Conservation (phyloP, 2,888 invertebrate genomes). For the Leptinotarsa rubiginosa region DNA sequence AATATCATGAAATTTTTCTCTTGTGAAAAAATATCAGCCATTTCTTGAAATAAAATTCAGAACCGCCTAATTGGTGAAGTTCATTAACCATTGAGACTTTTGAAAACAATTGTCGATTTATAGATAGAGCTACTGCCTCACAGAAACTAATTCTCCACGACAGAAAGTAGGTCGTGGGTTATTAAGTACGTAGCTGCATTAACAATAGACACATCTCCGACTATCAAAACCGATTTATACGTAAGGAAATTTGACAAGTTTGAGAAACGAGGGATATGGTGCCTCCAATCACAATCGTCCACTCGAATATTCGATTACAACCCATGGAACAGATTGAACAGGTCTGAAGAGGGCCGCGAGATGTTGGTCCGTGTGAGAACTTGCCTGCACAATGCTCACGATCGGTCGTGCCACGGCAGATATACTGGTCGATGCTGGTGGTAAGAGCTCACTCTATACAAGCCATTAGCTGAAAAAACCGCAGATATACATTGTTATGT, state of each 20-base stretch:
- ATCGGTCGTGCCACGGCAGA: conserved; percentile 59
- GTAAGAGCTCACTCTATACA: conserved; percentile 60
- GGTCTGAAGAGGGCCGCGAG: conserved; percentile 50
- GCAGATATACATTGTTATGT: conserved; percentile 49
- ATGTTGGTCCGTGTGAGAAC: conserved; percentile 60
- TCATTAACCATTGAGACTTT: neutral
- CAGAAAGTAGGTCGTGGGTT: conserved; percentile 50
- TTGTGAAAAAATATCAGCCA: too few species aligned
- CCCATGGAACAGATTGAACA: neutral
- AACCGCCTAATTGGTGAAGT: too few species aligned
- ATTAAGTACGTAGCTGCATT: conserved; percentile 53
- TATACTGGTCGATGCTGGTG: conserved; percentile 63
- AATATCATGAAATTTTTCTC: too few species aligned
- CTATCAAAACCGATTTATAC: conserved; percentile 54
- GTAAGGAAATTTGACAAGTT: conserved; percentile 48
- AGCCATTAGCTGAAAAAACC: conserved; percentile 55
- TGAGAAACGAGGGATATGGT: conserved; percentile 57
- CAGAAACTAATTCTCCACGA: conserved; percentile 10
- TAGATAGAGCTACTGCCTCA: neutral
- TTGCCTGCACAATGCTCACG: conserved; percentile 60
- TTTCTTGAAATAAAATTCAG: too few species aligned
- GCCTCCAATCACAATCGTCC: conserved; percentile 49
- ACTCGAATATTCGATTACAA: conserved; percentile 38
- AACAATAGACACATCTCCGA: conserved; percentile 52
- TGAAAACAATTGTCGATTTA: neutral